These are phyloP conservation scores for Sycon ciliatum DNA, from an alignment of 37 sponge, comb jelly and placozoan species.

Conservation along the genomic window DNA sequence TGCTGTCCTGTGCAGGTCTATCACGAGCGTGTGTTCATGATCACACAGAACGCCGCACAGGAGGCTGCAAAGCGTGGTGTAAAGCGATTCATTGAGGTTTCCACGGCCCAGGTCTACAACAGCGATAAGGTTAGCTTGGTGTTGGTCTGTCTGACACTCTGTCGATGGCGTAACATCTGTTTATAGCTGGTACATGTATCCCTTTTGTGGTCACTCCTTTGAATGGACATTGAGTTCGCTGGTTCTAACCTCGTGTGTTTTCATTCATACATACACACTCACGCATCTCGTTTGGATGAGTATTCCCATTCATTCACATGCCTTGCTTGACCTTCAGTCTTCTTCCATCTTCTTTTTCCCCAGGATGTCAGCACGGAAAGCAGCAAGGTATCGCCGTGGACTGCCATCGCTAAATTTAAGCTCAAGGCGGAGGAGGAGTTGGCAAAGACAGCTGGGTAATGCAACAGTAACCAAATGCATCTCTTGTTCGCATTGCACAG, in stretches of 20 bases:
- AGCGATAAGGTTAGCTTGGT: constrained; percentile 64
- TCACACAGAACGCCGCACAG: constrained; percentile 66
- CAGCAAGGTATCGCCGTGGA: constrained; percentile 68
- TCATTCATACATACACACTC: no score
- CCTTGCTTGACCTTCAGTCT: neutral
- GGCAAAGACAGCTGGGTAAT: constrained; percentile 43
- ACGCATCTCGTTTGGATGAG: no score
- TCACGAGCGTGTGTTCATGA: constrained; percentile 65
- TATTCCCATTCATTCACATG: neutral
- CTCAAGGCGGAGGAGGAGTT: constrained; percentile 70
- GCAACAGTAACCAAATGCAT: no score
- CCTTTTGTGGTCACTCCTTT: no score
- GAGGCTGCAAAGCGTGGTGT: constrained; percentile 47
- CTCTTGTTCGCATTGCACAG: no score
- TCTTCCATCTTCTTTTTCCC: neutral
- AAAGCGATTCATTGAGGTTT: constrained; percentile 74
- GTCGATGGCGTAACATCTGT: no score
- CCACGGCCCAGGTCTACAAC: constrained; percentile 81
- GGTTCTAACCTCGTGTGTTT: no score
- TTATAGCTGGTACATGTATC: no score
- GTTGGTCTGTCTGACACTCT: no score
- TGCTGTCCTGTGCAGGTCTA: constrained; percentile 58
- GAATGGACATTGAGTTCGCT: no score
- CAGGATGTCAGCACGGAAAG: constrained; percentile 60
- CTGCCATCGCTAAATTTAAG: constrained; percentile 59